Base-by-base conservation (phyloP, 2,888 invertebrate species). In the Agrypnus murinus region DNA sequence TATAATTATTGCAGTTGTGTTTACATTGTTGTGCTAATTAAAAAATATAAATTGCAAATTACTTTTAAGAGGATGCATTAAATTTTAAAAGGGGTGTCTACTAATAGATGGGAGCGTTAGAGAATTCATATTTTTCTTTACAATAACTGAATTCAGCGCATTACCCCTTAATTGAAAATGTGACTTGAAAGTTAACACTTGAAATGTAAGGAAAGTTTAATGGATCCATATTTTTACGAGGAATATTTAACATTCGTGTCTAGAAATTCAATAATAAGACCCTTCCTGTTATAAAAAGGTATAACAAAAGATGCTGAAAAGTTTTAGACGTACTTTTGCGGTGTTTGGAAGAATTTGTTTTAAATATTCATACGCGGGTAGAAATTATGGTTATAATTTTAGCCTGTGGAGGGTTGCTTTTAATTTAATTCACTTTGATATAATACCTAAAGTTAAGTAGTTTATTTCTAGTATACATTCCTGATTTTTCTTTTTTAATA, bases 171-270 rank as follows among this genome's bases (percentile, higher is more conserved):
- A 66, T 66, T 66, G 66, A 66, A 66, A 66, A 66, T 66, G 66
- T 66, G 66, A 66, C 66, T 66, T 9, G 66, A 38, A 66, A 66
- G 66, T 59, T 66, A 66, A 66, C 65, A 46, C 46, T 19, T 34
- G n/a, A 63, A 63, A 14, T 34, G 12, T 32, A 17, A 15, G 57
- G 48, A 64, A 53, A 57, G 34, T 65, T 57, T 65, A 65, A 65
- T 65, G 55, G 65, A 65, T 25, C 38, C 46, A 45, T 25, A 64
- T 40, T 64, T 65, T 57, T 36, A 31, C n/a, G 31, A 19, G 31
- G 53, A 63, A 65, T 53, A 55, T 57, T 65, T 65, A 59, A 14
- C 19, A 59, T 31, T 38, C 59, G 36, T 25, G 36, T n/a, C 32
- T 38, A 34, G 15, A 53, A 15, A 57, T 57, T 25, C 57, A 57